phyloP scores from a whole-genome alignment of 2,888 invertebrate species.

The Lomographa bimaculata region DNA sequence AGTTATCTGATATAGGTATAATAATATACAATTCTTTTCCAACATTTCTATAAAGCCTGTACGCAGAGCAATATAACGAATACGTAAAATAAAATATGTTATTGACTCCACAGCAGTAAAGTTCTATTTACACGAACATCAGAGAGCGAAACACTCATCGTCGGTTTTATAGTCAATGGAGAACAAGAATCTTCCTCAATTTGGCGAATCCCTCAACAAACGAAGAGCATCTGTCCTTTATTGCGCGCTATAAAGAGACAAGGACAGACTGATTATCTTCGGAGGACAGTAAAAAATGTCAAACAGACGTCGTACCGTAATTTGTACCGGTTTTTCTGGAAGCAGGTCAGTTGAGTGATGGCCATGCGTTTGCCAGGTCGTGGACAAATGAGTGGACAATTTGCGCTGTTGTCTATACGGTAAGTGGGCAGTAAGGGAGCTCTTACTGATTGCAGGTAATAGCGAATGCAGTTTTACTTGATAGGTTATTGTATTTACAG shows the following conservation, averaged over 20 bases:
- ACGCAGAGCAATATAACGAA: too few relatives aligned
- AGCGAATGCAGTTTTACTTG: too few relatives aligned
- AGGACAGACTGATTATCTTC: slow-evolving; percentile 29
- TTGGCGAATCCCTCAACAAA: slow-evolving; percentile 7
- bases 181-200: slow-evolving; percentile 11
- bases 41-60: too few relatives aligned
- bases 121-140: slow-evolving; percentile 5
- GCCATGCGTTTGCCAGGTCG: slow-evolving; percentile 53
- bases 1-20: too few relatives aligned
- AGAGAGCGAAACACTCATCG: slow-evolving; percentile 3
- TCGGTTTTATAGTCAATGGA: slow-evolving; percentile 9
- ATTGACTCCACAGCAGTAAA: too few relatives aligned
- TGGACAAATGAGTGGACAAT: slow-evolving; percentile 62
- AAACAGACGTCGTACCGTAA: slow-evolving; percentile 31
- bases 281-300: slow-evolving; percentile 23
- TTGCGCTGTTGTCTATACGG: slow-evolving; percentile 43
- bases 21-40: too few relatives aligned
- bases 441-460: too few relatives aligned
- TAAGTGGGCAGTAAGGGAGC: slow-evolving; percentile 8
- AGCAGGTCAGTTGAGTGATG: slow-evolving; percentile 55
- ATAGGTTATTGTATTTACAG: too few relatives aligned
- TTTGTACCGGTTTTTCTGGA: slow-evolving; percentile 43
- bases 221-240: slow-evolving; percentile 29
- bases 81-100: too few relatives aligned
- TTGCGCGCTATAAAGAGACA: slow-evolving; percentile 28